A percentile compares a stretch with the other conserved stretches of the same genome.
Evolutionary conservation across 1,140 invertebrate genomes (phyloP).

Genomic region (Drosophila sucinea): DNA sequence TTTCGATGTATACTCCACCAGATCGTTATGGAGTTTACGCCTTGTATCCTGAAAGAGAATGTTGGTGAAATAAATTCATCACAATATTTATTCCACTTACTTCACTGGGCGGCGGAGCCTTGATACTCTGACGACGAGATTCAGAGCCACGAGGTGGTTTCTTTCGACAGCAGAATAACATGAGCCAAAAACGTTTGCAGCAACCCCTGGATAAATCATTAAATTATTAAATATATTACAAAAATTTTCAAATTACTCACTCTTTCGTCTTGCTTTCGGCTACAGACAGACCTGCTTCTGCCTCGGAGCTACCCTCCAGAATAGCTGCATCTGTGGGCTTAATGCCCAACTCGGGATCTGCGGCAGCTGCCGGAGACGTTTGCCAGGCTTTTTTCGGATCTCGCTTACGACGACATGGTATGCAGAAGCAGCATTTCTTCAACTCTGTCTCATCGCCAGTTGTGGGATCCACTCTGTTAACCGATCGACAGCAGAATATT

Average conservation of each 20-base stretch:
- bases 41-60: constrained; percentile 87
- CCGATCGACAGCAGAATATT: constrained; percentile 79
- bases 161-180: constrained; percentile 77
- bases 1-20: constrained; percentile 91
- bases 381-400: constrained; percentile 75
- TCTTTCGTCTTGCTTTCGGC: constrained; percentile 42
- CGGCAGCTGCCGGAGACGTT: constrained; percentile 57
- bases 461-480: constrained; percentile 76
- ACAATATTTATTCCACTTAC: constrained; percentile 65
- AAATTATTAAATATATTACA: not conserved
- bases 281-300: constrained; percentile 43
- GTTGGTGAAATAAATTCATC: not conserved
- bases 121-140: constrained; percentile 85
- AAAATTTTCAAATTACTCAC: constrained; percentile 38
- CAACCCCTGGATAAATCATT: constrained; percentile 51
- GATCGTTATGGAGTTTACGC: constrained; percentile 89
- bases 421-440: constrained; percentile 77
- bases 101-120: constrained; percentile 86
- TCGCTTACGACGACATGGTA: constrained; percentile 69
- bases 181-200: constrained; percentile 74
- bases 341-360: constrained; percentile 74
- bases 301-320: constrained; percentile 70
- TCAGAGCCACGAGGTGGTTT: constrained; percentile 80
- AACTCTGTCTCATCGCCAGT: constrained; percentile 76
- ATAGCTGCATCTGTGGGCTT: constrained; percentile 69